Percentiles rank a stretch among this genome's conserved stretches.
phyloP scores from a whole-genome alignment of 2,113 vertebrate species.

The Silurus glanis region DNA sequence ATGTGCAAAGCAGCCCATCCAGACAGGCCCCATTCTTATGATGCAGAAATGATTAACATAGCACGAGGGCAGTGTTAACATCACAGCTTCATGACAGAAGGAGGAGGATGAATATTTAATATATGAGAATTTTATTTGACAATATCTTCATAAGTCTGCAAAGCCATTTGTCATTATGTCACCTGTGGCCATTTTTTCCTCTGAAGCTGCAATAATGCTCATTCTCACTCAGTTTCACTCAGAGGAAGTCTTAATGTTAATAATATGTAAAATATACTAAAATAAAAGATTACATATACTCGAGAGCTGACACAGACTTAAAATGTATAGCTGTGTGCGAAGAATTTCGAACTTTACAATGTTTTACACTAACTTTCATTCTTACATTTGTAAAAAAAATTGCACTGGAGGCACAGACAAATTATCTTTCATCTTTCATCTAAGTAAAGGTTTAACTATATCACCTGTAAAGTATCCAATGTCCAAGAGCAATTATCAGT shows the following conservation, averaged over 20 bases:
- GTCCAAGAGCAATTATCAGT: neutral
- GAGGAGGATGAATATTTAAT: conserved; percentile 47
- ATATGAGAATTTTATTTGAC: conserved; percentile 39
- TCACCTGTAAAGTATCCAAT: neutral
- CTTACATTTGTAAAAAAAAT: neutral
- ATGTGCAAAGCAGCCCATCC: conserved; percentile 66
- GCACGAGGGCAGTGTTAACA: conserved; percentile 66
- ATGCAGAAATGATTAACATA: conserved; percentile 73
- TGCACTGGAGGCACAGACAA: neutral
- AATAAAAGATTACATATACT: neutral
- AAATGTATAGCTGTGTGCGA: neutral
- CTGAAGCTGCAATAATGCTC: conserved; percentile 10
- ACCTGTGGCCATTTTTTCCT: conserved; percentile 13
- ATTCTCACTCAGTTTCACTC: conserved; percentile 2
- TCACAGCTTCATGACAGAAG: conserved; percentile 63
- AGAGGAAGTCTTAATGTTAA: neutral
- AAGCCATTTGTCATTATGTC: conserved; percentile 19
- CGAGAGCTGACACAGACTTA: neutral
- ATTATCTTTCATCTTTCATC: neutral
- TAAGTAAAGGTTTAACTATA: neutral
- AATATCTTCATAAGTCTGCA: conserved; percentile 30
- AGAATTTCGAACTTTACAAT: neutral
- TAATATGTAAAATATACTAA: conserved; percentile 4
- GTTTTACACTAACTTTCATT: neutral
- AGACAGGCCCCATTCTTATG: conserved; percentile 64